Evolutionary conservation across 2,797 vertebrate species (phyloP).

Genomic region (Bovichtus diacanthus): DNA sequence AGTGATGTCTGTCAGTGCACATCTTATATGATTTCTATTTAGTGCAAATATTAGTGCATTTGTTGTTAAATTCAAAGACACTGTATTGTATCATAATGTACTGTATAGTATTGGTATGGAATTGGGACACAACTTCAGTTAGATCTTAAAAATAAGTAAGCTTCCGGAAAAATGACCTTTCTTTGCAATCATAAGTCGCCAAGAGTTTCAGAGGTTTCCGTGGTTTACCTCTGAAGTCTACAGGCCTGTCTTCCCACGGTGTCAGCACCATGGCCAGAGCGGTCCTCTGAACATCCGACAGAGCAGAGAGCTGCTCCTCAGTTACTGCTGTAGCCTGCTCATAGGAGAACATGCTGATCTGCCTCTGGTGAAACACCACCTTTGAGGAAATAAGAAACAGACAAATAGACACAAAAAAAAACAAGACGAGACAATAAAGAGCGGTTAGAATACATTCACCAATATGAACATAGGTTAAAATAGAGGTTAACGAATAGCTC

Average conservation of each 20-base stretch:
- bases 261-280: slow-evolving; percentile 85
- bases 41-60: not conserved
- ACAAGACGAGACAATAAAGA: not conserved
- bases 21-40: not conserved
- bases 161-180: not conserved
- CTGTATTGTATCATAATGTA: not conserved
- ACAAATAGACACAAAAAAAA: not conserved
- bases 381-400: slow-evolving; percentile 41
- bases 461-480: not conserved
- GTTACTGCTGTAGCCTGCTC: slow-evolving; percentile 86
- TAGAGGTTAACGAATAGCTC: too few species aligned
- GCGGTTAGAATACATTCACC: not conserved
- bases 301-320: slow-evolving; percentile 59
- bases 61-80: not conserved
- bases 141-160: not conserved
- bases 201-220: not conserved
- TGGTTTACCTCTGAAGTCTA: slow-evolving; percentile 82
- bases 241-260: slow-evolving; percentile 79
- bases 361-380: slow-evolving; percentile 82
- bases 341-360: slow-evolving; percentile 86
- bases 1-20: not conserved
- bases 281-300: slow-evolving; percentile 78
- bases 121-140: not conserved
- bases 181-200: not conserved
- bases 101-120: not conserved